Conservation (phyloP, 1,140 invertebrate species). For the Philaenus spumarius region DNA sequence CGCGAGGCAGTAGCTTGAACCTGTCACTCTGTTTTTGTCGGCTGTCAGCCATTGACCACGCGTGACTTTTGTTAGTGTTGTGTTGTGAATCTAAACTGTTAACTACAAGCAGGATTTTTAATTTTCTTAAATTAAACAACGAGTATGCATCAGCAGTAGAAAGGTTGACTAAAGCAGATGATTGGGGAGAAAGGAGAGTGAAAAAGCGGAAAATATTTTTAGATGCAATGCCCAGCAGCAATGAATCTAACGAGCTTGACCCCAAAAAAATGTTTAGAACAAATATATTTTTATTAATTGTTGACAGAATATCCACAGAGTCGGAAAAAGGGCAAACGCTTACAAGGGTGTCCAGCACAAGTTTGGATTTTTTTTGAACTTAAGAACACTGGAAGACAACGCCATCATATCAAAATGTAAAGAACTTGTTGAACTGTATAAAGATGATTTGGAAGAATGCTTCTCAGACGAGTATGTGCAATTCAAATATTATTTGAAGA, state of each 20-base stretch:
- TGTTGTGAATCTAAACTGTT: too few species aligned
- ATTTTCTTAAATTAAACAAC: too few species aligned
- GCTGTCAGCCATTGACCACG: too few species aligned
- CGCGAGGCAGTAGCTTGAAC: too few species aligned
- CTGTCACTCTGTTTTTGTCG: too few species aligned
- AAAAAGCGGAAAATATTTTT: too few species aligned
- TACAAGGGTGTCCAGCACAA: not conserved
- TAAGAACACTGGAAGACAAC: not conserved
- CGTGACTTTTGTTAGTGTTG: too few species aligned
- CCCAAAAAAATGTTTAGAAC: conserved; percentile 3
- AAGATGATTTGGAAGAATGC: conserved; percentile 8
- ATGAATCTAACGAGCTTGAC: conserved; percentile 2
- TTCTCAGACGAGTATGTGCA: conserved; percentile 1
- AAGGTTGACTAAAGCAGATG: too few species aligned
- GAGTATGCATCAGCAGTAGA: too few species aligned
- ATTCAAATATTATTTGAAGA: conserved; percentile 4
- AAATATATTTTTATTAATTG: conserved; percentile 5
- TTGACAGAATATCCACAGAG: conserved; percentile 2
- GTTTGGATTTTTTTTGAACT: conserved; percentile 4
- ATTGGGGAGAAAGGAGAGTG: too few species aligned
- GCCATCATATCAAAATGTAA: conserved; percentile 3
- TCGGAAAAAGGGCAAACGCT: not conserved
- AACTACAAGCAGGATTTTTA: too few species aligned
- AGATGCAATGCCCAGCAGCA: too few species aligned
- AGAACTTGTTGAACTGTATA: conserved; percentile 3